A percentile compares a stretch with the other conserved stretches of the same genome.
Conservation (phyloP, 2,888 invertebrate species). For the Argynnis bischoffii region DNA sequence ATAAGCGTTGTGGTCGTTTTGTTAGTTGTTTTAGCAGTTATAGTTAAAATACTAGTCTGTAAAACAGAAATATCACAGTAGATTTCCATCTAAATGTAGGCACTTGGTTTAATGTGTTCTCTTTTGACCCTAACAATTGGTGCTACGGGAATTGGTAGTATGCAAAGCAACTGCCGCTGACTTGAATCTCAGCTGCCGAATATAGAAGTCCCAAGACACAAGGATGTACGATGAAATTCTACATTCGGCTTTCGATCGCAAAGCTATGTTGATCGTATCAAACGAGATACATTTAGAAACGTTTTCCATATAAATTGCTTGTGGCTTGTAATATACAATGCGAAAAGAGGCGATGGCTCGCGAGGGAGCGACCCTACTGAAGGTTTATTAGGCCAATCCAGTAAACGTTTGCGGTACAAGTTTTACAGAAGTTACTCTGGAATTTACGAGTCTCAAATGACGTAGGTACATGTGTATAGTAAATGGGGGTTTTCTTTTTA, state of each 20-base stretch:
- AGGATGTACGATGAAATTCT: slow-evolving; percentile 40
- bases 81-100: slow-evolving; percentile 8
- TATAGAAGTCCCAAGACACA: slow-evolving; percentile 37
- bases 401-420: slow-evolving; percentile 45
- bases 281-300: slow-evolving; percentile 58
- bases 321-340: slow-evolving; percentile 59
- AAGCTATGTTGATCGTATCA: slow-evolving; percentile 55
- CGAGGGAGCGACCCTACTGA: slow-evolving; percentile 56
- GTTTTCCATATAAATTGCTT: slow-evolving; percentile 70
- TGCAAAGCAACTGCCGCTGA: slow-evolving; percentile 41
- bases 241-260: slow-evolving; percentile 39
- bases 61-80: not conserved
- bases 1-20: not conserved
- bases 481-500: slow-evolving; percentile 6
- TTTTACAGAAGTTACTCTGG: slow-evolving; percentile 41
- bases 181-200: slow-evolving; percentile 40
- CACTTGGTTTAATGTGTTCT: slow-evolving; percentile 24
- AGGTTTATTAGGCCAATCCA: slow-evolving; percentile 48
- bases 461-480: slow-evolving; percentile 23
- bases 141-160: slow-evolving; percentile 35
- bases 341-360: slow-evolving; percentile 58
- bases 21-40: not conserved
- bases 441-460: slow-evolving; percentile 38
- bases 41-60: not conserved
- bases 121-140: slow-evolving; percentile 32